phyloP scores from a whole-genome alignment of 2,888 invertebrate species.

The Agapostemon virescens region DNA sequence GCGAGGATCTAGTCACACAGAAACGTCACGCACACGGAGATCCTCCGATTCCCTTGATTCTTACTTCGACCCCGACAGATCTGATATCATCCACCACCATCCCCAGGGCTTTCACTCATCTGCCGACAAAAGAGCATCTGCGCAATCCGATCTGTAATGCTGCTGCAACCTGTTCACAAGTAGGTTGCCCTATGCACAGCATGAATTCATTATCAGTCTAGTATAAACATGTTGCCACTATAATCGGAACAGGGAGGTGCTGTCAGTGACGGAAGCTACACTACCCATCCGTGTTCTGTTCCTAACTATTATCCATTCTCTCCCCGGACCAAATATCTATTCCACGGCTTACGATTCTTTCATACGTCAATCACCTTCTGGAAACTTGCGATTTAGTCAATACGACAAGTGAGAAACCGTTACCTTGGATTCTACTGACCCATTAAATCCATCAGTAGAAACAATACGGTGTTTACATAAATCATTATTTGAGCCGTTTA shows the following conservation, averaged over 20 bases:
- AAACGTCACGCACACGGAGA: background rate
- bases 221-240: conserved; percentile 79
- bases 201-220: conserved; percentile 79
- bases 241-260: conserved; percentile 47
- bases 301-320: conserved; percentile 48
- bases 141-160: conserved; percentile 73
- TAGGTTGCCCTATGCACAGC: conserved; percentile 70
- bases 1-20: conserved; percentile 17
- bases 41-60: conserved; percentile 64
- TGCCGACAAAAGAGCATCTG: conserved; percentile 77
- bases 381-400: conserved; percentile 52
- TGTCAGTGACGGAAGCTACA: conserved; percentile 63
- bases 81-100: conserved; percentile 67
- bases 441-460: background rate
- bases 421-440: background rate
- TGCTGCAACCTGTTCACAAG: conserved; percentile 76
- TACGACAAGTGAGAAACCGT: background rate
- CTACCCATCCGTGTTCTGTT: conserved; percentile 43
- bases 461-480: background rate
- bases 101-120: conserved; percentile 71
- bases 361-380: conserved; percentile 58
- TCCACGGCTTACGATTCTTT: conserved; percentile 50
- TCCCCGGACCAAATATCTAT: conserved; percentile 41
- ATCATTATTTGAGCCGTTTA: background rate
- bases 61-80: conserved; percentile 68